Evolutionary conservation across 2,113 vertebrate species (phyloP).

Genomic region (Bombycilla garrulus): DNA sequence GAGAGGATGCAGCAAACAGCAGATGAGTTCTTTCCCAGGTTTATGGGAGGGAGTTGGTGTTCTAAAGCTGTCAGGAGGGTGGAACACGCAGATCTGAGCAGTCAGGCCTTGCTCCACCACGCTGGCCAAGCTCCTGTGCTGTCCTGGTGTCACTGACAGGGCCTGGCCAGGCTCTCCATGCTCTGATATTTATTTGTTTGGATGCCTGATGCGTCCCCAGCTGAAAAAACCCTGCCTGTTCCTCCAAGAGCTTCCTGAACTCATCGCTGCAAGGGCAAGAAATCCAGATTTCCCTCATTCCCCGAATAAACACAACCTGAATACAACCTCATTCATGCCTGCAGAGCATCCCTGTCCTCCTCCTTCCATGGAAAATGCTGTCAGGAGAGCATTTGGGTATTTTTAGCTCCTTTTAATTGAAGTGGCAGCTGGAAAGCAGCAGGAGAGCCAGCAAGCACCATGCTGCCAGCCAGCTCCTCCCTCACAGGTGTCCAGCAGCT

Average conservation of each 20-base stretch:
- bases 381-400: background rate
- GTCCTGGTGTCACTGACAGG: background rate
- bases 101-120: background rate
- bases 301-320: background rate
- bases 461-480: background rate
- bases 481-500: background rate
- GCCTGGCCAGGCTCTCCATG: background rate
- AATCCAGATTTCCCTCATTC: background rate
- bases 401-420: conserved; percentile 44
- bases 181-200: background rate
- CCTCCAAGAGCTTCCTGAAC: background rate
- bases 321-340: background rate
- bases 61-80: conserved; percentile 1
- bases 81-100: background rate
- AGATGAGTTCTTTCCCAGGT: background rate
- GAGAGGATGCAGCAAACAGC: background rate
- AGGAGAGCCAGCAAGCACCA: background rate
- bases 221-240: background rate
- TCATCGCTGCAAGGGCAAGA: background rate
- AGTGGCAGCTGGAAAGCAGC: conserved; percentile 19
- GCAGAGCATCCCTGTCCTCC: background rate
- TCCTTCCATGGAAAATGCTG: background rate
- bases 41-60: background rate
- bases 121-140: background rate
- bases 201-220: background rate